Conservation (phyloP, 2,113 vertebrate genomes). For the Carassius gibelio region DNA sequence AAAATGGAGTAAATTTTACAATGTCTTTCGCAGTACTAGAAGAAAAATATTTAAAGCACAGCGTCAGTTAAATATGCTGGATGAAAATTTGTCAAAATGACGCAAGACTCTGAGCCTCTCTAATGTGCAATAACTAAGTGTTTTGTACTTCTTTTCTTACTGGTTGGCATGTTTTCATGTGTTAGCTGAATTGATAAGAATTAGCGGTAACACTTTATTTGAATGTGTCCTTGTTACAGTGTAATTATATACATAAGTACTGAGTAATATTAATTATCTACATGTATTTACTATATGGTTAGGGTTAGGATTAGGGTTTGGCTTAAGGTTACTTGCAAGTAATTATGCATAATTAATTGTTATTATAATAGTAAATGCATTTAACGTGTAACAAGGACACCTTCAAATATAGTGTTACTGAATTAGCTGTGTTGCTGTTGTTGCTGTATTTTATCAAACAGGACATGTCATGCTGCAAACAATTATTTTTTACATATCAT, state of each 20-base stretch:
- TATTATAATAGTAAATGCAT: no score
- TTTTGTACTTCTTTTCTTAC: slow-evolving; percentile 93
- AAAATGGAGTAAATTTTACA: slow-evolving; percentile 90
- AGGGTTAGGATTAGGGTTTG: no score
- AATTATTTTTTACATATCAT: slow-evolving; percentile 95
- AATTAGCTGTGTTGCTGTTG: slow-evolving; percentile 90
- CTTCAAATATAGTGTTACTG: slow-evolving; percentile 33
- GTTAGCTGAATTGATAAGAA: slow-evolving; percentile 91
- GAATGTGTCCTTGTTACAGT: no score
- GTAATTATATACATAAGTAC: no score
- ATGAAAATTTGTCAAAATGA: slow-evolving; percentile 94
- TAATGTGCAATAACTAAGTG: slow-evolving; percentile 99
- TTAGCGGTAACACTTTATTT: slow-evolving; percentile 69
- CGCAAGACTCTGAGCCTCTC: slow-evolving; percentile 98
- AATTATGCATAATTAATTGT: no score
- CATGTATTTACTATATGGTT: no score
- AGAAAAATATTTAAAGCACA: slow-evolving; percentile 90
- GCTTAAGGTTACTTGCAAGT: no score
- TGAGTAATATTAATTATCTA: no score
- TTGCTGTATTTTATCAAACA: slow-evolving; percentile 76
- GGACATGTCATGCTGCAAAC: slow-evolving; percentile 89
- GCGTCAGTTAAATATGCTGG: slow-evolving; percentile 76
- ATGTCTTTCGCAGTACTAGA: slow-evolving; percentile 48
- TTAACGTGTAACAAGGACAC: no score
- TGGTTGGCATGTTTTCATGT: slow-evolving; percentile 95